Conservation (phyloP, 2,113 vertebrate genomes). For the Helogale parvula region DNA sequence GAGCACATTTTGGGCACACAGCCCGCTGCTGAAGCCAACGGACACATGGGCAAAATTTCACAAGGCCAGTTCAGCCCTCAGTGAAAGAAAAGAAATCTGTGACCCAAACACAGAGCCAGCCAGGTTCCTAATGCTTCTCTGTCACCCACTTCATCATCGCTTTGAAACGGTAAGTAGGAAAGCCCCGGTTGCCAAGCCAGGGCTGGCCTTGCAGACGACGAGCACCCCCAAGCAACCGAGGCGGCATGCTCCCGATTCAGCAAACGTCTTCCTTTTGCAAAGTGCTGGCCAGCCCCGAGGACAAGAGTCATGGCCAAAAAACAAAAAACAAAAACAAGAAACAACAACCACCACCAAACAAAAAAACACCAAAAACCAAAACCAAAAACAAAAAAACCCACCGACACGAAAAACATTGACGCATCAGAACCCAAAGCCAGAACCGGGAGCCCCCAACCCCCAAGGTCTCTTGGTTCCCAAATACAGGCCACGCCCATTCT, state of each 20-base stretch:
- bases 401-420: too few species aligned
- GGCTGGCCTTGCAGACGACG: rapidly evolving
- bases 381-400: too few species aligned
- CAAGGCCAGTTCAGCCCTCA: background rate
- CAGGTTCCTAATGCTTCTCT: background rate
- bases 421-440: background rate
- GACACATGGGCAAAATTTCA: background rate
- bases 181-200: background rate
- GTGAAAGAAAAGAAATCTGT: background rate
- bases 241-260: background rate
- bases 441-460: background rate
- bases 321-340: too few species aligned
- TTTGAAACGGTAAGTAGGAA: background rate
- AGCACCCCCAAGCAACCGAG: background rate
- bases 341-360: too few species aligned
- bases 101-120: background rate
- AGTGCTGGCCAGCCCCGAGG: background rate
- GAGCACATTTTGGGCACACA: rapidly evolving
- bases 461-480: background rate
- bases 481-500: background rate
- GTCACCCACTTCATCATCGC: background rate
- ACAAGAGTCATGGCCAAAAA: background rate
- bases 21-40: background rate
- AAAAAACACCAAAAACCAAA: background rate
- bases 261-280: background rate